Conservation (phyloP, 2,797 vertebrate genomes). For the Brachymystax lenok region DNA sequence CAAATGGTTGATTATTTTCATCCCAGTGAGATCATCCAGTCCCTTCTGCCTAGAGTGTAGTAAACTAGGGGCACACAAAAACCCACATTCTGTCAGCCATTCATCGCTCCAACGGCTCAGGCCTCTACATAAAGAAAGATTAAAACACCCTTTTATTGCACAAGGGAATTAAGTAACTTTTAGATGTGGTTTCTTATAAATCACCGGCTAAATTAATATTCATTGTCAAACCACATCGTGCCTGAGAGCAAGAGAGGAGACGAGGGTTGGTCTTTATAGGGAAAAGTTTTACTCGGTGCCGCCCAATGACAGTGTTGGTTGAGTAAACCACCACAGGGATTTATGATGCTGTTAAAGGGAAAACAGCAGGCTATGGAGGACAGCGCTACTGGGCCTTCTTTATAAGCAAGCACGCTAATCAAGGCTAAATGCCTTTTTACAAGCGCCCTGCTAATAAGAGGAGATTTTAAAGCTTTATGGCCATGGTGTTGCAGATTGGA, state of each 20-base stretch:
- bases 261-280: conserved; percentile 36
- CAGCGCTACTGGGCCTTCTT: conserved; percentile 61
- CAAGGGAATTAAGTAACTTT: conserved; percentile 60
- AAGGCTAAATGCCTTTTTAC: conserved; percentile 90
- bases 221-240: conserved; percentile 31
- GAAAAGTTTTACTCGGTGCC: conserved; percentile 38
- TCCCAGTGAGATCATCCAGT: conserved; percentile 49
- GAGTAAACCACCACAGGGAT: conserved; percentile 38
- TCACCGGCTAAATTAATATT: conserved; percentile 54
- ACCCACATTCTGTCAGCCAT: neutral
- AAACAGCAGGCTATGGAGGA: conserved; percentile 42
- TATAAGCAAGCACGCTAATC: conserved; percentile 84
- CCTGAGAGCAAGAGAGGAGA: neutral
- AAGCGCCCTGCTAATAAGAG: conserved; percentile 82
- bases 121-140: conserved; percentile 43
- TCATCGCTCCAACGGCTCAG: conserved; percentile 8
- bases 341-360: conserved; percentile 69
- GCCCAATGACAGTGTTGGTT: conserved; percentile 5
- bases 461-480: conserved; percentile 78
- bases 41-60: conserved; percentile 34
- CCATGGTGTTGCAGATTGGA: conserved; percentile 47
- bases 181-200: conserved; percentile 58
- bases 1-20: conserved; percentile 25
- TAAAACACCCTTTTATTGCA: conserved; percentile 52
- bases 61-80: conserved; percentile 31